Evolutionary conservation across 2,888 invertebrate genomes (phyloP).

Genomic region (Erebia epiphron): DNA sequence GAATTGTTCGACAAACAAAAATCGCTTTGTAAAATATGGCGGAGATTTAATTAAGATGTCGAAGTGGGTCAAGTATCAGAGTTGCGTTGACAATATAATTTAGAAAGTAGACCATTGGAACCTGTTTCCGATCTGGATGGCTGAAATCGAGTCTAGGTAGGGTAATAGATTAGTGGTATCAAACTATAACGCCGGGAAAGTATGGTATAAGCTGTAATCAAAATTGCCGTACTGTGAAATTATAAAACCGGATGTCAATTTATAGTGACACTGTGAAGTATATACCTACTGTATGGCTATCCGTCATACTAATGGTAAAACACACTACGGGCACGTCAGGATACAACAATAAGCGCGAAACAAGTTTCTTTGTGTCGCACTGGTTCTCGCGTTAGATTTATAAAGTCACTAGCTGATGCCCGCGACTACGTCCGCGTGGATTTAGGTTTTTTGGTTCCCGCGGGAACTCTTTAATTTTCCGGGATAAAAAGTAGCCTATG

Average conservation of each 20-base stretch:
- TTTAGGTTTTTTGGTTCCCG: no score
- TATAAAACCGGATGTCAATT: slow-evolving; percentile 12
- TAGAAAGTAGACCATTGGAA: slow-evolving; percentile 47
- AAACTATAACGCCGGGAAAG: slow-evolving; percentile 22
- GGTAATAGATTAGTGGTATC: slow-evolving; percentile 13
- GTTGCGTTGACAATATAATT: slow-evolving; percentile 46
- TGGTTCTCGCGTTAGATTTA: background rate
- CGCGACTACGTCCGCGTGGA: no score
- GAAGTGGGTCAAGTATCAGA: slow-evolving; percentile 47
- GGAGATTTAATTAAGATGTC: slow-evolving; percentile 32
- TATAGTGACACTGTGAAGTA: background rate
- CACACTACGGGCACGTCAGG: no score
- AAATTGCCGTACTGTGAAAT: slow-evolving; percentile 3
- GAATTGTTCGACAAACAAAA: slow-evolving; percentile 23
- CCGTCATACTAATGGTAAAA: no score
- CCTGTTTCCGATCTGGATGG: slow-evolving; percentile 46
- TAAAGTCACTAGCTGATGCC: no score
- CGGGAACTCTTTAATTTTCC: no score
- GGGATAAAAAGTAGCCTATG: no score
- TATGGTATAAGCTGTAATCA: slow-evolving; percentile 15
- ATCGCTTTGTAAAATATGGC: slow-evolving; percentile 26
- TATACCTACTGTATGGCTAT: no score
- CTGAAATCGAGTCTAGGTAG: slow-evolving; percentile 21
- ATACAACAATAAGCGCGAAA: no score
- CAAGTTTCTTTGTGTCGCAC: no score